Conservation (phyloP, 2,113 vertebrate genomes). For the Carettochelys insculpta region DNA sequence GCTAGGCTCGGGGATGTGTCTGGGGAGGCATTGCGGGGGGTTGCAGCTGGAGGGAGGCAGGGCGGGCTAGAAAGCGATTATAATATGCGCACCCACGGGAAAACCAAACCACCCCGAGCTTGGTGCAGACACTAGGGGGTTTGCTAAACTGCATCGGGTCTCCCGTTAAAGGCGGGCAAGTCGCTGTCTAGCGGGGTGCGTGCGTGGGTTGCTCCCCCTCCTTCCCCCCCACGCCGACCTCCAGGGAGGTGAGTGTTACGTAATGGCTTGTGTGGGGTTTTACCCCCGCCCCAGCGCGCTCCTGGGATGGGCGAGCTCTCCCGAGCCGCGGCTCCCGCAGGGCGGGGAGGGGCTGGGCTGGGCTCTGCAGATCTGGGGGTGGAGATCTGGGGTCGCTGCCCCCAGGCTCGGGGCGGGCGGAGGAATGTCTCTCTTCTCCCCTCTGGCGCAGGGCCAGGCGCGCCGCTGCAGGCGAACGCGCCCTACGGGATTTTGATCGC, state of each 20-base stretch:
- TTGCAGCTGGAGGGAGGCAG: neutral
- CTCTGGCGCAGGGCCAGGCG: too few relatives aligned
- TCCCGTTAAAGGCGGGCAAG: slow-evolving; percentile 20
- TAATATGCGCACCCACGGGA: neutral
- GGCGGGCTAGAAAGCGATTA: neutral
- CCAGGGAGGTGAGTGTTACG: slow-evolving; percentile 13
- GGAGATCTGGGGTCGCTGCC: neutral
- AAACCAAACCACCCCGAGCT: too few relatives aligned
- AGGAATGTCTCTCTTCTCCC: neutral
- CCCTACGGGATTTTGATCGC: neutral
- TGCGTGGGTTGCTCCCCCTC: too few relatives aligned
- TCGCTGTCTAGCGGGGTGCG: slow-evolving; percentile 54
- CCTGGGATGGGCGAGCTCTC: neutral
- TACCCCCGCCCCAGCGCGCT: neutral
- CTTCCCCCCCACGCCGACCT: neutral
- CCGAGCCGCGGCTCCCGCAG: neutral
- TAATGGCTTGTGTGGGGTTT: neutral
- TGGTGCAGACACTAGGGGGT: neutral
- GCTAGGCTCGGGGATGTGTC: neutral
- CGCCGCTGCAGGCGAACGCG: too few relatives aligned
- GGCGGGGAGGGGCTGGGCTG: neutral
- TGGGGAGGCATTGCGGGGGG: neutral
- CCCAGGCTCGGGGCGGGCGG: neutral
- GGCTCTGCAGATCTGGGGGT: too few relatives aligned
- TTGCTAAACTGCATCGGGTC: neutral